Evolutionary conservation across 1,140 invertebrate genomes (phyloP).

Genomic region (Drosophila persimilis): DNA sequence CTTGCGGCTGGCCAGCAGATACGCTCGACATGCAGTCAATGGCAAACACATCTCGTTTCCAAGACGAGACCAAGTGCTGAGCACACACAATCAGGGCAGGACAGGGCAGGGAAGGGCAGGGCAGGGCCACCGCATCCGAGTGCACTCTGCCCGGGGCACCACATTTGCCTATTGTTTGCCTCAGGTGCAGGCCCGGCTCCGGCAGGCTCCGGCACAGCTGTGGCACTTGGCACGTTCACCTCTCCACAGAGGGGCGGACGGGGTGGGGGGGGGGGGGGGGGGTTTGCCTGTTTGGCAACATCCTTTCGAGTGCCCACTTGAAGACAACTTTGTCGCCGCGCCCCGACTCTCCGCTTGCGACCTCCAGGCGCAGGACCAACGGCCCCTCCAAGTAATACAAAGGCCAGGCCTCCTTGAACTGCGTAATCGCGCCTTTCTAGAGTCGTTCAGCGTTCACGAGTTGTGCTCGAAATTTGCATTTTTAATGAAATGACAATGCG

Average conservation of each 20-base stretch:
- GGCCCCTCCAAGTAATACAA: conserved; percentile 37
- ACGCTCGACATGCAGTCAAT: conserved; percentile 48
- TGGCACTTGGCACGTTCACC: conserved; percentile 73
- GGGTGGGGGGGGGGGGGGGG: too few relatives aligned
- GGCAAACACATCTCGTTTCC: conserved; percentile 41
- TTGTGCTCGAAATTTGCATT: conserved; percentile 62
- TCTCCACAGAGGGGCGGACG: conserved; percentile 43
- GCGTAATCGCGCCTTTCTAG: conserved; percentile 68
- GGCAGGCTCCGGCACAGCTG: conserved; percentile 22
- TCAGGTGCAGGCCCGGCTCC: conserved; percentile 52
- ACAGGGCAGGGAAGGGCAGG: background rate
- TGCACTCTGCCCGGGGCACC: conserved; percentile 15
- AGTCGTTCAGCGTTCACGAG: conserved; percentile 45
- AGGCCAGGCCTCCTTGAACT: conserved; percentile 57
- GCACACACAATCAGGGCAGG: conserved; percentile 34
- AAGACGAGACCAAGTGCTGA: conserved; percentile 29
- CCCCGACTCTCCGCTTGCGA: conserved; percentile 22
- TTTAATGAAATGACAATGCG: conserved; percentile 60
- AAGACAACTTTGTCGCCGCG: conserved; percentile 71
- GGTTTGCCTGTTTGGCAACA: conserved; percentile 63
- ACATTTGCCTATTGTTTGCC: conserved; percentile 66
- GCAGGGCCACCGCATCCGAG: conserved; percentile 14
- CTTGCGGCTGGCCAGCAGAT: background rate
- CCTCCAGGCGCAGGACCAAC: conserved; percentile 24
- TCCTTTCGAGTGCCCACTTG: conserved; percentile 61